Conservation (phyloP, 2,888 invertebrate species). For the Tupiocoris notatus region DNA sequence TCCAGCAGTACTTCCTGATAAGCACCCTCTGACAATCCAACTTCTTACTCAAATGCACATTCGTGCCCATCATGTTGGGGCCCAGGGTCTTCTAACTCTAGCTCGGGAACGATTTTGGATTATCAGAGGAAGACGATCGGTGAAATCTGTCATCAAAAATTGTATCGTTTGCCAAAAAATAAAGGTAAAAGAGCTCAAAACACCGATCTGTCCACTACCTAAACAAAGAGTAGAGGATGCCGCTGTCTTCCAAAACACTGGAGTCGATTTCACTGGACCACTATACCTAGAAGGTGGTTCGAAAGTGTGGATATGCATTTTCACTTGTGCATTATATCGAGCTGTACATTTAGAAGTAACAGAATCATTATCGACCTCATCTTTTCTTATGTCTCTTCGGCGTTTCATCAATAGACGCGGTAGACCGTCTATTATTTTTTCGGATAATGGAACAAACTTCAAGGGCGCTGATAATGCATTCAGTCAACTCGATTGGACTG, state of each 20-base stretch:
- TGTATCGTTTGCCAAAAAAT: not conserved
- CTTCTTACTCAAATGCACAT: not conserved
- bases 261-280: constrained; percentile 54
- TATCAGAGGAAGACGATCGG: not conserved
- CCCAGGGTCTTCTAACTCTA: not conserved
- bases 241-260: constrained; percentile 51
- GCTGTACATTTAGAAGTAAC: constrained; percentile 54
- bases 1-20: not conserved
- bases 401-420: constrained; percentile 52
- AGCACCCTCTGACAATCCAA: not conserved
- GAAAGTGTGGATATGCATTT: constrained; percentile 52
- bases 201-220: constrained; percentile 48
- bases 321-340: constrained; percentile 54
- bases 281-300: constrained; percentile 49
- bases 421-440: constrained; percentile 51
- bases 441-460: constrained; percentile 55
- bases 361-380: constrained; percentile 50
- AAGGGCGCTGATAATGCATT: constrained; percentile 54
- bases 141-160: not conserved
- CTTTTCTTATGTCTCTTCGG: constrained; percentile 51
- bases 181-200: not conserved
- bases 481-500: constrained; percentile 57
- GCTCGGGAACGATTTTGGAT: not conserved
- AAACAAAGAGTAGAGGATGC: constrained; percentile 51
- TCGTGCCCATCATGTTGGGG: not conserved